phyloP scores from a whole-genome alignment of 2,797 vertebrate species.

The Lerista edwardsae region DNA sequence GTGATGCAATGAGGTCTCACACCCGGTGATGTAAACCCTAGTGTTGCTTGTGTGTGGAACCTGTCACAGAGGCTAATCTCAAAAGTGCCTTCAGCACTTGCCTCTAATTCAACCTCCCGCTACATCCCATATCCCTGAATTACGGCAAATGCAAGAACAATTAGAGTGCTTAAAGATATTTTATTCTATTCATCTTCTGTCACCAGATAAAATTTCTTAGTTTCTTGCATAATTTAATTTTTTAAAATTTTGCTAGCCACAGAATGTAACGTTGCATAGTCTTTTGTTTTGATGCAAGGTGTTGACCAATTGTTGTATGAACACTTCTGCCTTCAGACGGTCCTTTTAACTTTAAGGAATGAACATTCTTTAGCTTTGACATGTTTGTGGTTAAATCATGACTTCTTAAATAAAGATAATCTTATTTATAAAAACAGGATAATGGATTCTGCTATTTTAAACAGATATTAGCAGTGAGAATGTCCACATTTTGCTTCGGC shows the following conservation, averaged over 20 bases:
- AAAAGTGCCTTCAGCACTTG: too few relatives aligned
- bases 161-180: too few relatives aligned
- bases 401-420: slow-evolving; percentile 54
- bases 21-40: too few relatives aligned
- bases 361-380: neutral
- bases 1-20: too few relatives aligned
- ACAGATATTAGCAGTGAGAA: slow-evolving; percentile 61
- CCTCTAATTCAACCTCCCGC: too few relatives aligned
- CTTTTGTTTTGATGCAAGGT: neutral
- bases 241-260: slow-evolving; percentile 1
- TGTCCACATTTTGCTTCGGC: slow-evolving; percentile 56
- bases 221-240: neutral
- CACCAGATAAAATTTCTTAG: too few relatives aligned
- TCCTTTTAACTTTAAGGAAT: neutral
- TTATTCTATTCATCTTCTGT: too few relatives aligned
- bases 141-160: neutral
- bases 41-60: too few relatives aligned
- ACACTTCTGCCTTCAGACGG: neutral
- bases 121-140: too few relatives aligned
- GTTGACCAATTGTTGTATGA: neutral
- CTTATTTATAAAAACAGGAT: slow-evolving; percentile 58
- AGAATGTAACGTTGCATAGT: neutral
- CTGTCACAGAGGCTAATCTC: too few relatives aligned
- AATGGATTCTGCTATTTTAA: slow-evolving; percentile 49
- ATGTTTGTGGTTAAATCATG: slow-evolving; percentile 26